Evolutionary conservation across 2,888 invertebrate genomes (phyloP), one percentile per base, ranked within the genome.

Genomic region (Encarsia formosa): DNA sequence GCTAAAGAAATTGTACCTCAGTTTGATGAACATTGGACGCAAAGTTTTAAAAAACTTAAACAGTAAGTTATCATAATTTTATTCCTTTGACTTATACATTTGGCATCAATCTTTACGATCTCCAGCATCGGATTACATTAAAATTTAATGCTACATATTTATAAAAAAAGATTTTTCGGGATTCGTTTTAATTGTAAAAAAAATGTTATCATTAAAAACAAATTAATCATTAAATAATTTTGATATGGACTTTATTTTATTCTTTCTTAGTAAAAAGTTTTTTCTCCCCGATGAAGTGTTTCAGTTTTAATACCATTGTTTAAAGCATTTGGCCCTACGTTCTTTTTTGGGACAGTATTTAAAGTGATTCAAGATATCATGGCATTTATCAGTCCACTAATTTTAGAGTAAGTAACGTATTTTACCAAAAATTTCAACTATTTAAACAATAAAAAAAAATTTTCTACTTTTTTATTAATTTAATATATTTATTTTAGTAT

Each of bases 361-460:
- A 96, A 96, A 75, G 72, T 95, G 0, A 65, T 86, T 31, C 88
- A 91, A 66, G 96, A 95, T 75, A 58, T 87, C 15, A 73, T 97
- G 47, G 88, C 88, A 59, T 98, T 98, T 75, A 81, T 88, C 35
- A 92, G 91, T 63, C 98, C 98, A 0, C 87, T 91, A 74, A 78
- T 98, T 64, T 80, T 95, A 55, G 85, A 83, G 92, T 92, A 77
- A 83, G 69, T 68, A 44, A 37, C n/a, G n/a, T n/a, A n/a, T 38
- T 23, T 19, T n/a, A 40, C 9, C 16, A 48, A 37, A 15, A 34
- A 5, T 34, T 15, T 34, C 34, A 34, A 34, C 15, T 13, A 29
- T 29, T 9, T 29, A 9, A 34, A 34, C 20, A 22, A 37, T 24
- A 15, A 31, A 5, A 19, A 43, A 20, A n/a, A n/a, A n/a, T n/a